Base-by-base conservation (phyloP, 2,113 vertebrate genomes). In the Lasiurus borealis region DNA sequence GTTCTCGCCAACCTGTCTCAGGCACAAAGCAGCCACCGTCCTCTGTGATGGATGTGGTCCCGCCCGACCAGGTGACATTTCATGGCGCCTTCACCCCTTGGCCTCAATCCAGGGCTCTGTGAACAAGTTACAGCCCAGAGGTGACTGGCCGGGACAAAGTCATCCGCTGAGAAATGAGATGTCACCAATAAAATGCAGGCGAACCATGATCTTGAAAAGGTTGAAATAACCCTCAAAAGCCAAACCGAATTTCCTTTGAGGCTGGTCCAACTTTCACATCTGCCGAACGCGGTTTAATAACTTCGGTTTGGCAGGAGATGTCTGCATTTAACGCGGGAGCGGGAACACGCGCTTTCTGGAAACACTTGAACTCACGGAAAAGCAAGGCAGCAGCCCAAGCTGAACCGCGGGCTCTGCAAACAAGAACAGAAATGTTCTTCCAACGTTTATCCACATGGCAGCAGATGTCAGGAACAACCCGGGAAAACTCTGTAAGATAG, bases 171-270 rank as follows among this genome's bases (percentile, higher is more conserved):
- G 69, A 96, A 96, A 85, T 68, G 52, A 93, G 91, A 50, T 62
- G 78, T 90, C 94, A 88, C 34, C 31, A 57, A 69, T 52, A 69
- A 59, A 81, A 93, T 13, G 54, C 52, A 86, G 88, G 44, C 25
- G 23, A 78, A 93, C 71, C 1, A 8, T 84, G 73, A 86, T 66
- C 54, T 59, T 80, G 50, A 48, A 77, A 77, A 88, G 14, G n/a
- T 89, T 94, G 85, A 50, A 73, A 68, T 81, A 83, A 46, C 62
- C 10, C 72, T 88, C 59, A 46, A 46, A 75, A 31, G 72, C 72
- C 88, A 95, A 52, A 88, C 0, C 25, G 57, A 93, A 85, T 90
- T 90, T 96, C 95, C 68, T 66, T 54, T 75, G 87, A 73, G 87
- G 62, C n/a, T 15, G 54, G 81, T 64, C 71, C 90, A 93, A 87